These are phyloP conservation scores for Ophioderma brevispina DNA, from an alignment of 35 echinoderm and acorn worm genomes.

Conservation along the genomic window DNA sequence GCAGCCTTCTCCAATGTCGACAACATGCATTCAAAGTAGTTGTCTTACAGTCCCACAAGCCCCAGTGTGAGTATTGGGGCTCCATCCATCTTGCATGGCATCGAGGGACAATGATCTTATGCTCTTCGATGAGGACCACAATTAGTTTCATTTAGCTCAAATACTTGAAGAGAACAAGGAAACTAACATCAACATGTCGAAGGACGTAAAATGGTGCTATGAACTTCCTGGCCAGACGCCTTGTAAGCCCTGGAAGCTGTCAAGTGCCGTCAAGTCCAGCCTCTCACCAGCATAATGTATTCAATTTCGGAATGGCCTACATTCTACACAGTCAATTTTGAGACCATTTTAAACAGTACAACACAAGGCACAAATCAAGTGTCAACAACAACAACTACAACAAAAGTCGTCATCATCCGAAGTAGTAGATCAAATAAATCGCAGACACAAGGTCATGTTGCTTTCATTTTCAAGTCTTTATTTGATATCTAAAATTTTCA, in stretches of 20 bases:
- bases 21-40: not conserved
- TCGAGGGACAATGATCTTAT: not conserved
- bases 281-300: not conserved
- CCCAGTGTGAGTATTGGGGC: not conserved
- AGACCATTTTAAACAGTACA: not conserved
- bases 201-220: not conserved
- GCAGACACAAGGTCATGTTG: not conserved
- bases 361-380: not conserved
- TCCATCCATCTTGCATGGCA: not conserved
- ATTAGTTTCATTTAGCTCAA: not conserved
- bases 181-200: not conserved
- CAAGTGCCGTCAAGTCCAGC: conserved; percentile 4
- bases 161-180: not conserved
- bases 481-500: too few species aligned
- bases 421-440: not conserved
- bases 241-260: not conserved
- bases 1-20: not conserved
- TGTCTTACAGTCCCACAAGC: not conserved
- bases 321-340: not conserved
- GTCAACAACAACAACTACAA: not conserved
- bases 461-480: too few species aligned
- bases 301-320: conserved; percentile 6
- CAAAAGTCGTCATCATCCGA: not conserved
- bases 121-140: not conserved
- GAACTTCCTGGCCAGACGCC: too few species aligned